These are phyloP conservation scores for Triplophysa siluroides DNA, from an alignment of 2,113 vertebrate genomes.

Conservation along the genomic window DNA sequence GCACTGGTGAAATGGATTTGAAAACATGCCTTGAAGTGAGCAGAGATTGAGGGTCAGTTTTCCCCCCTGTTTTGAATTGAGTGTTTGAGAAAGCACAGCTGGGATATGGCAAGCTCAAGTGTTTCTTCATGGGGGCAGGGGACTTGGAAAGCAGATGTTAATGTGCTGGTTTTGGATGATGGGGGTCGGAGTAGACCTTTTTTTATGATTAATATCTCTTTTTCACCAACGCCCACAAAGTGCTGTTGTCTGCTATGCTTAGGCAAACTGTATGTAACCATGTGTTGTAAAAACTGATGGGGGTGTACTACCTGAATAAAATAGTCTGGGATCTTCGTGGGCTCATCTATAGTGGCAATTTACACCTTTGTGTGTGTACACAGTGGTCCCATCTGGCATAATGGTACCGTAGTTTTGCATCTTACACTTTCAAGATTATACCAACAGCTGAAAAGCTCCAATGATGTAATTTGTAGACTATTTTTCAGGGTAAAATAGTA, in stretches of 20 bases:
- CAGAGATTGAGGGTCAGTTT: conserved; percentile 21
- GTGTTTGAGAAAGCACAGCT: conserved; percentile 45
- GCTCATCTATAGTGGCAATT: conserved; percentile 34
- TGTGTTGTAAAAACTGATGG: neutral
- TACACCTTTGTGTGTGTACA: conserved; percentile 45
- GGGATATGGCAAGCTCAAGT: conserved; percentile 13
- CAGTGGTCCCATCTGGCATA: conserved; percentile 39
- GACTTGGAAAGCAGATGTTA: neutral
- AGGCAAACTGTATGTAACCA: neutral
- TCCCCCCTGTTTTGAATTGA: conserved; percentile 1
- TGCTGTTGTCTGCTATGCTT: neutral
- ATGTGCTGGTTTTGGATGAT: neutral
- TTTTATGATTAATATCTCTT: neutral
- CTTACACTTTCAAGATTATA: neutral
- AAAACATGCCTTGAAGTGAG: conserved; percentile 37
- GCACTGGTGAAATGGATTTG: conserved; percentile 30
- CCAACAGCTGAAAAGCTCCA: neutral
- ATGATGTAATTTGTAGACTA: too few species aligned
- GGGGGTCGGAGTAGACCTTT: neutral
- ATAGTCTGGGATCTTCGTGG: too few species aligned
- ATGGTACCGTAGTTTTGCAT: neutral
- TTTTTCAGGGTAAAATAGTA: too few species aligned
- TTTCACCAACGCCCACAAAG: neutral
- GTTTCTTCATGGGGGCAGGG: conserved; percentile 26
- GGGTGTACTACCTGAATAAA: neutral